Evolutionary conservation across 2,797 vertebrate genomes (phyloP).

Genomic region (Pangasius larnaudii): DNA sequence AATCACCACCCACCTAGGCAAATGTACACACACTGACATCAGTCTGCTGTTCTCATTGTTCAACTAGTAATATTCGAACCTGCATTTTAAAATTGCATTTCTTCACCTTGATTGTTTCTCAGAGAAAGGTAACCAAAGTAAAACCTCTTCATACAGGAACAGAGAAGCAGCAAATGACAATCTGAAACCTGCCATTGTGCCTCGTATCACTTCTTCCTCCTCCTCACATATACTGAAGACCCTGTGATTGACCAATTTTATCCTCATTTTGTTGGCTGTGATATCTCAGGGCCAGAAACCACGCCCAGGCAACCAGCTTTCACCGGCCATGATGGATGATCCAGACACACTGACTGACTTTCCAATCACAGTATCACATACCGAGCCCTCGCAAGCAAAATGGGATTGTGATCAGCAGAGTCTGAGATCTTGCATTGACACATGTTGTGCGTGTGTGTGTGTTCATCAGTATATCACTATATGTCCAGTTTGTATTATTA

Average conservation of each 20-base stretch:
- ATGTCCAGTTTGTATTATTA: neutral
- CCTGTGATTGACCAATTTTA: constrained; percentile 26
- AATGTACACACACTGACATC: constrained; percentile 7
- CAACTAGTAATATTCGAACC: neutral
- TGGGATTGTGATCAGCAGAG: neutral
- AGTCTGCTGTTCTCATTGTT: neutral
- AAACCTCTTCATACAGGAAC: constrained; percentile 10
- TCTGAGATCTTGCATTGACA: neutral
- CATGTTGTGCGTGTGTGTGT: neutral
- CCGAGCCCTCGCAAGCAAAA: neutral
- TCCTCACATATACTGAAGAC: constrained; percentile 8
- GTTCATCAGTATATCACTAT: neutral
- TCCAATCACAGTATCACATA: constrained; percentile 3
- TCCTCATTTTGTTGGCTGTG: constrained; percentile 19
- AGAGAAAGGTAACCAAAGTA: neutral
- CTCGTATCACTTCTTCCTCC: constrained; percentile 9
- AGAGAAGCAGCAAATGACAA: constrained; percentile 24
- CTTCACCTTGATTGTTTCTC: neutral
- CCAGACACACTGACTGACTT: constrained; percentile 4
- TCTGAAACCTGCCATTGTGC: constrained; percentile 26
- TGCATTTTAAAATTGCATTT: neutral
- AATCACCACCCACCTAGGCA: constrained; percentile 20
- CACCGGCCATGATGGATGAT: constrained; percentile 10
- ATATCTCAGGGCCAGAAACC: constrained; percentile 6
- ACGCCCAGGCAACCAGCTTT: constrained; percentile 4